A percentile compares a stretch with the other conserved stretches of the same genome.
These are phyloP conservation scores for Apamea monoglypha DNA, from an alignment of 2,888 invertebrate genomes.

Conservation along the genomic window DNA sequence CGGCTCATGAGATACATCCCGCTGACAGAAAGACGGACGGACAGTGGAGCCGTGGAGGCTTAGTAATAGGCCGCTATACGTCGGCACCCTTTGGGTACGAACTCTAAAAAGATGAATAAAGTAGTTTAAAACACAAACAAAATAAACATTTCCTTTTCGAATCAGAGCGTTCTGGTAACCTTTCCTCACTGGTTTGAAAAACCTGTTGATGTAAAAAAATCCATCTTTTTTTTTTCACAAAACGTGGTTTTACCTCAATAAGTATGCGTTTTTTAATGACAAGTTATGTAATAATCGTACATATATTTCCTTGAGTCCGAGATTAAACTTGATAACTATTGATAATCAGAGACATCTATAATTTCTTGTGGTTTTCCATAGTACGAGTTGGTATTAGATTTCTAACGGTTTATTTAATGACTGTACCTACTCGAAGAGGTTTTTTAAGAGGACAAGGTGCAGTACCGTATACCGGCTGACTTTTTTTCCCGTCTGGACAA, in stretches of 20 bases:
- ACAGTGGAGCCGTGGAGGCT: too few relatives aligned
- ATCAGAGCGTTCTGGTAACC: not conserved
- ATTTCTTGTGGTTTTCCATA: conserved; percentile 30
- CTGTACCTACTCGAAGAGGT: not conserved
- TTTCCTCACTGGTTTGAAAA: not conserved
- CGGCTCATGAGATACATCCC: too few relatives aligned
- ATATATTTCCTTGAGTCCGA: conserved; percentile 6
- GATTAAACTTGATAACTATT: not conserved
- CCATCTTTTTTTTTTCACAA: not conserved
- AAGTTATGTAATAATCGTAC: not conserved
- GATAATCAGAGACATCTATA: conserved; percentile 2
- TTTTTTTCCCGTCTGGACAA: too few relatives aligned
- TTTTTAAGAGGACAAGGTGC: not conserved
- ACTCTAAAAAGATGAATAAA: not conserved
- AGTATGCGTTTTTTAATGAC: not conserved
- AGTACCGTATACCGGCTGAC: too few relatives aligned
- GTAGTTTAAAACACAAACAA: too few relatives aligned
- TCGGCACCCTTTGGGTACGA: too few relatives aligned
- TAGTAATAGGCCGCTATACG: too few relatives aligned
- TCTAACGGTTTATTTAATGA: not conserved
- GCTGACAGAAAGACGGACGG: too few relatives aligned
- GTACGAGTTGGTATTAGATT: conserved; percentile 10
- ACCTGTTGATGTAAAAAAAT: not conserved
- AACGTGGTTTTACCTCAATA: not conserved
- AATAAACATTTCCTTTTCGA: not conserved